Conservation (phyloP, 2,888 invertebrate species). For the Nephrotoma appendiculata region DNA sequence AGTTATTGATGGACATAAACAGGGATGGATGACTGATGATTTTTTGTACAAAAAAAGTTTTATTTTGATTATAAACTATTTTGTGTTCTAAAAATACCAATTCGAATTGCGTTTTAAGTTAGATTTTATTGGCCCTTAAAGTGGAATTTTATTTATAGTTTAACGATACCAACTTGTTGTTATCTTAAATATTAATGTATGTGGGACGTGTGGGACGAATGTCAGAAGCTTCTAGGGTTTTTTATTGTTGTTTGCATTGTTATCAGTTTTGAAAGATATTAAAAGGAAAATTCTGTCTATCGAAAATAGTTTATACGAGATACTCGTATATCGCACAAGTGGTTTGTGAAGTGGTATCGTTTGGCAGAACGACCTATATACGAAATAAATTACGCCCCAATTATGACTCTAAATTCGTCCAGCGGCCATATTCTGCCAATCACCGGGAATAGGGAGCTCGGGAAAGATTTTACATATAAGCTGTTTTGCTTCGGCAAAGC, state of each 20-base stretch:
- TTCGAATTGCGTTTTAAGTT: background rate
- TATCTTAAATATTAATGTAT: background rate
- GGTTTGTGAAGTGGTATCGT: no score
- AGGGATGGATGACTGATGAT: background rate
- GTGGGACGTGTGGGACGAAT: background rate
- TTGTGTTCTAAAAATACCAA: background rate
- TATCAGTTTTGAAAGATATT: background rate
- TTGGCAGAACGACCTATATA: no score
- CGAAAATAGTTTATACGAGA: no score
- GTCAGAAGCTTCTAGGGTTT: background rate
- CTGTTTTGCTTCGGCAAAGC: no score
- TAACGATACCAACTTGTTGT: background rate
- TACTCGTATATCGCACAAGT: no score
- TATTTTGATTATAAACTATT: background rate
- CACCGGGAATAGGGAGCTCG: no score
- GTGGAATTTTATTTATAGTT: background rate
- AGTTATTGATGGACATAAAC: background rate
- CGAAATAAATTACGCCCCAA: no score
- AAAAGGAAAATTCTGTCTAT: no score
- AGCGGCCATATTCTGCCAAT: no score
- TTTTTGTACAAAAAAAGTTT: background rate
- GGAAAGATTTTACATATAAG: no score
- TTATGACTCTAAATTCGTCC: no score
- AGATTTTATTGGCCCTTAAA: background rate
- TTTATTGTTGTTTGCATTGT: background rate